Conservation (phyloP, 2,113 vertebrate genomes). For the Anhinga rufa region DNA sequence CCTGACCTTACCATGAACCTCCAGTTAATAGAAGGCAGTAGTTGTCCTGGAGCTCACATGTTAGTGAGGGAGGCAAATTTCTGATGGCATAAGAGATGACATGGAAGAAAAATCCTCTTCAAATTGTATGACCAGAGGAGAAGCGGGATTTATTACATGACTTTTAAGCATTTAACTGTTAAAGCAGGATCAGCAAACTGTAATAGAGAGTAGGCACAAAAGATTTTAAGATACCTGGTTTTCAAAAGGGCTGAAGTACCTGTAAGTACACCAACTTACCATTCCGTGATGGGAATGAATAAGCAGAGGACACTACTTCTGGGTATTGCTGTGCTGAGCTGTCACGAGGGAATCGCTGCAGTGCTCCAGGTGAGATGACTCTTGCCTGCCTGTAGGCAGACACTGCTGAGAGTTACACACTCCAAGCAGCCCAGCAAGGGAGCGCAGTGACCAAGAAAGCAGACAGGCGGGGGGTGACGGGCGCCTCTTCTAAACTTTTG, state of each 20-base stretch:
- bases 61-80: neutral
- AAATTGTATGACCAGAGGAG: neutral
- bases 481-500: neutral
- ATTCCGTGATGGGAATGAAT: neutral
- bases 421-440: neutral
- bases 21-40: neutral
- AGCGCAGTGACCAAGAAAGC: neutral
- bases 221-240: neutral
- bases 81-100: neutral
- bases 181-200: neutral
- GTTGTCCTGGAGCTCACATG: neutral
- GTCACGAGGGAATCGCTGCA: fast-evolving
- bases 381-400: neutral
- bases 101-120: neutral
- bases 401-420: fast-evolving
- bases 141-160: neutral
- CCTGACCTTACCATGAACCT: neutral
- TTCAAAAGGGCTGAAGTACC: neutral
- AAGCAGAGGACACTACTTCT: neutral
- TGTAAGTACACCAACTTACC: neutral
- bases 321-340: neutral
- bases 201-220: neutral
- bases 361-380: too few species aligned
- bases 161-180: neutral
- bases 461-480: too few species aligned